These are phyloP conservation scores for Lysandra coridon DNA, from an alignment of 2,888 invertebrate species.

Conservation along the genomic window DNA sequence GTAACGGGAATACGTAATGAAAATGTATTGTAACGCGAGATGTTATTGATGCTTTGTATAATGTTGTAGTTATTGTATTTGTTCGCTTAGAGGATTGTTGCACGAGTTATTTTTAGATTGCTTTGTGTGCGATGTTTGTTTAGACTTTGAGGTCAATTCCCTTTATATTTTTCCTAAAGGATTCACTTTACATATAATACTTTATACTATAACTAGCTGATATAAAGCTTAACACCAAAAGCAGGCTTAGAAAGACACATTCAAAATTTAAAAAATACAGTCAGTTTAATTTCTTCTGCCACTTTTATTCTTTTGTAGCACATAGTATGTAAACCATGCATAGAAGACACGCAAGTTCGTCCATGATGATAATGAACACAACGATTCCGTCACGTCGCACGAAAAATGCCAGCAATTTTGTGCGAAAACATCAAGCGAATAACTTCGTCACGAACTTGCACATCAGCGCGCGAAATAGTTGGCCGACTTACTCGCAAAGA, in stretches of 20 bases:
- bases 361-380: background rate
- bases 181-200: background rate
- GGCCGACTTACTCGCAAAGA: background rate
- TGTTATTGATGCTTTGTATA: conserved; percentile 20
- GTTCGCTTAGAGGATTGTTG: conserved; percentile 2
- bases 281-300: no score
- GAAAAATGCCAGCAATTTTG: background rate
- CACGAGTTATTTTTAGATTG: background rate
- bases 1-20: conserved; percentile 13
- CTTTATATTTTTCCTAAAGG: background rate
- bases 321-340: background rate
- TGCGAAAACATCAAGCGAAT: background rate
- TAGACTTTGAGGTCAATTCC: background rate
- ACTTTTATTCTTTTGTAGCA: no score
- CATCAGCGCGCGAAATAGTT: conserved; percentile 5
- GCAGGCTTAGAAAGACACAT: no score
- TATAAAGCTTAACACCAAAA: no score
- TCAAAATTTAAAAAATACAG: no score
- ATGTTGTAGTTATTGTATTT: conserved; percentile 4
- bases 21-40: conserved; percentile 25
- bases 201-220: no score
- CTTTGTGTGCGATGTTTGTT: background rate
- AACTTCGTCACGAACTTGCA: conserved; percentile 2
- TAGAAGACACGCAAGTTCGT: background rate
- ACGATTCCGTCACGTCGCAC: background rate